A percentile compares a stretch with the other conserved stretches of the same genome.
These are phyloP conservation scores for Platysternon megacephalum DNA, from an alignment of 2,113 vertebrate genomes.

Conservation along the genomic window DNA sequence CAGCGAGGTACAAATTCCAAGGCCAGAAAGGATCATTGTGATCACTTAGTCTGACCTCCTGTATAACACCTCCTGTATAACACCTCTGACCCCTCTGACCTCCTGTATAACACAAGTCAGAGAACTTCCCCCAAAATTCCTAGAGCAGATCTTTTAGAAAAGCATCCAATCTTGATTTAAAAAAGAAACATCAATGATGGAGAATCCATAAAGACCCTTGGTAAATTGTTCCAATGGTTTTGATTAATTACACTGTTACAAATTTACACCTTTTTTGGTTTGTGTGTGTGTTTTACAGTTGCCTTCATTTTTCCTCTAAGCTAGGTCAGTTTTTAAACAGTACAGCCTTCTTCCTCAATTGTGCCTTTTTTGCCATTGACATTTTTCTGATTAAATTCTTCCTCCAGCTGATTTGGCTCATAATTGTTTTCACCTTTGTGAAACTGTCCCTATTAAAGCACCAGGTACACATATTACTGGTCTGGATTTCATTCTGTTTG, in stretches of 20 bases:
- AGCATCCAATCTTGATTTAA: neutral
- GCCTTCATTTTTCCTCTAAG: neutral
- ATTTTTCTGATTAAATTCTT: neutral
- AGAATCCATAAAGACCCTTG: neutral
- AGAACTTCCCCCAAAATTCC: neutral
- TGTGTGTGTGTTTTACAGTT: neutral
- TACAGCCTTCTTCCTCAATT: neutral
- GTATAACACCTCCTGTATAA: neutral
- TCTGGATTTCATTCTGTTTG: neutral
- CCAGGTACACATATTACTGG: neutral
- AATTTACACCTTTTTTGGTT: neutral
- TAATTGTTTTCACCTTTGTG: neutral
- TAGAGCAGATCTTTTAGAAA: neutral
- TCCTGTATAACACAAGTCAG: neutral
- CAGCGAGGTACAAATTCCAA: neutral
- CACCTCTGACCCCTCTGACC: too few species aligned
- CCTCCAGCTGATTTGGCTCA: neutral
- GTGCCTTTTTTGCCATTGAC: neutral
- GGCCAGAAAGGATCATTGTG: neutral
- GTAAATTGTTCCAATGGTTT: neutral
- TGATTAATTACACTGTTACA: neutral
- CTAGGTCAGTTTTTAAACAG: neutral
- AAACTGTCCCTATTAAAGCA: neutral
- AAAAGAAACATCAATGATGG: neutral
- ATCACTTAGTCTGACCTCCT: neutral